Evolutionary conservation across 23 tunicate genomes (phyloP).

Genomic region (Trididemnum clinides): DNA sequence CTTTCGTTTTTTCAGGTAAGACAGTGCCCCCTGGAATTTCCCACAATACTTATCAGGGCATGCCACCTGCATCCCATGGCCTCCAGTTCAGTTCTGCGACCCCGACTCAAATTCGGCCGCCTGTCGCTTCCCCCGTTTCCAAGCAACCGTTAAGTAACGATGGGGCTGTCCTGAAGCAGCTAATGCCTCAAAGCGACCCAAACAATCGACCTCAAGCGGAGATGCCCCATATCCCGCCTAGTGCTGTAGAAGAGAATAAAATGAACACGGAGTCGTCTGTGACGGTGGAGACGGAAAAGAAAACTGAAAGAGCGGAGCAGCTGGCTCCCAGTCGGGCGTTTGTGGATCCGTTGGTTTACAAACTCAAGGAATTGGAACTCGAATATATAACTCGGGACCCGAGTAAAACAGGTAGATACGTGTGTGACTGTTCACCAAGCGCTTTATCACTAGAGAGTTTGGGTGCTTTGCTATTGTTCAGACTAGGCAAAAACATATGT

Average conservation of each 20-base stretch:
- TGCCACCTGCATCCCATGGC: background rate
- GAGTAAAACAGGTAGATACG: conserved; percentile 36
- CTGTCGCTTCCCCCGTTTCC: background rate
- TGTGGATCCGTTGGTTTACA: conserved; percentile 32
- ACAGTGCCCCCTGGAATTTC: too few relatives aligned
- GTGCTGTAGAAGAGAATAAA: background rate
- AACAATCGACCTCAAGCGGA: too few relatives aligned
- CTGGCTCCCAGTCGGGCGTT: background rate
- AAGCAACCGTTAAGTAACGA: background rate
- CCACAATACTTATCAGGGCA: background rate
- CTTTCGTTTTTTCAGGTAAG: too few relatives aligned
- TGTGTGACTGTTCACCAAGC: too few relatives aligned
- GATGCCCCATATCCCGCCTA: too few relatives aligned
- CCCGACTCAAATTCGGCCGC: background rate
- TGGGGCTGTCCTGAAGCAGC: background rate
- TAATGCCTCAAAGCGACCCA: too few relatives aligned
- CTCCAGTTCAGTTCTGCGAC: background rate
- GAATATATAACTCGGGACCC: conserved; percentile 20
- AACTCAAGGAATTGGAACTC: conserved; percentile 24
- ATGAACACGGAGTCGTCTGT: background rate
- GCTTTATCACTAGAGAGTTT: too few relatives aligned
- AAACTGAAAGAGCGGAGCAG: too few relatives aligned
- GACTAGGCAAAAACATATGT: too few relatives aligned
- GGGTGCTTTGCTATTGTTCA: too few relatives aligned
- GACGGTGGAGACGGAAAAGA: too few relatives aligned